Base-by-base conservation (phyloP, 2,797 vertebrate genomes). In the Allobates femoralis region DNA sequence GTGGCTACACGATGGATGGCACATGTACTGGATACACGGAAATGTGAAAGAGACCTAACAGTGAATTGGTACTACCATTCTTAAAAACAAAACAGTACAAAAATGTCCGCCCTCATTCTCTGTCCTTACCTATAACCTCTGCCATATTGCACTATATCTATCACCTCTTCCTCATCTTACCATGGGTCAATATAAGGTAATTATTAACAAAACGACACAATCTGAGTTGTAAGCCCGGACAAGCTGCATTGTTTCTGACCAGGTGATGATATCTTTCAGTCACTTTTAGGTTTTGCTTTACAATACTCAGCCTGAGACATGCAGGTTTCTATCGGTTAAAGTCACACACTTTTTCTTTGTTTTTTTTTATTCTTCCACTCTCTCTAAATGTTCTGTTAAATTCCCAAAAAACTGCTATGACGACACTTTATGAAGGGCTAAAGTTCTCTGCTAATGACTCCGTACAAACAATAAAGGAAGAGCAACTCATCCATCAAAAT, bases 401-500 rank as follows among this genome's bases (percentile, higher is more conserved):
- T 23, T 53, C 60, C 51, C 56, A 66, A 55, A 46, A 30, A 81
- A 55, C 76, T 60, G 77, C 64, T 23, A 56, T 77, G 64, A 75
- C 50, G 51, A 62, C 79, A 86, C 69, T 86, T 81, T 86, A 53
- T 26, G 79, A 23, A 67, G 80, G 87, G 93, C 93, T 92, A 93
- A 94, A 94, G 94, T 94, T 90, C 94, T 95, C 94, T 94, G 92
- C 90, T 95, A 94, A 93, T 94, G 94, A 95, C 95, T 90, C 88
- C 92, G 95, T 96, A 96, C 96, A 96, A 95, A 97, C 95, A 94
- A 94, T 94, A 93, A 84, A 94, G 94, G 94, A 94, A 93, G 94
- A 58, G 30, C 96, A 94, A 94, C 92, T 95, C 93, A 98, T 98
- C 96, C 94, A 98, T 97, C 96, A 97, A 81, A 92, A 92, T 91